Evolutionary conservation across 2,888 invertebrate genomes (phyloP), one percentile per base, ranked within the genome.

Genomic region (Cecidostiba fungosa): DNA sequence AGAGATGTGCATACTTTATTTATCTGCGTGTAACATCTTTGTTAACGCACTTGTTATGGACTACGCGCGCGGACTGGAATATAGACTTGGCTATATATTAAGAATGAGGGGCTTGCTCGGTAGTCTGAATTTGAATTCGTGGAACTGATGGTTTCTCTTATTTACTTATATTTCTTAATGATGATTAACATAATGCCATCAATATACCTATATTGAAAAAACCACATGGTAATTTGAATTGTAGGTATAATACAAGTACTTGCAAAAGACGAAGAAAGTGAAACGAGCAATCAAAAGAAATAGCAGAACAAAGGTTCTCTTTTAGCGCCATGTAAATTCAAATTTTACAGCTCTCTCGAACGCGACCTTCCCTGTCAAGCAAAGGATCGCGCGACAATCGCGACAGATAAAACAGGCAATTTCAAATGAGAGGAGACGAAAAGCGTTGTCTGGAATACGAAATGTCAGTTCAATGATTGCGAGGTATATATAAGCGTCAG

Each of bases 31-130:
- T 59, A 82, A 85, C 66, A 74, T 78, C 82, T 78, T 82, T 81
- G 77, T 85, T 78, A 73, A 85, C n/a, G 82, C 78, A 36, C 69
- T 77, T 47, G 39, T 82, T 82, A 85, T 73, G 78, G 54, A n/a
- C 36, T 16, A 39, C 36, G 78, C 78, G 54, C 4, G 73, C 59
- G 32, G 69, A 50, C 70, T 66, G 47, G 81, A 85, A 85, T 77
- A 72, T 26, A 84, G 82, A 82, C 77, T 59, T 26, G 26, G 23
- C 39, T 43, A 6, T 32, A 4, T 32, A 43, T 12, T 29, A 62
- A 29, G 23, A 36, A 69, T 43, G 43, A 36, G 70, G 19, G 29
- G 36, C 39, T 73, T n/a, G 47, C 16, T 47, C 26, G 26, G 23
- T n/a, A 36, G 39, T 19, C 12, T 6, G 36, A n/a, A 74, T 66